Percentiles rank a stretch among this genome's conserved stretches.
Conservation (phyloP, 2,797 vertebrate species). For the Eutrigla gurnardus region DNA sequence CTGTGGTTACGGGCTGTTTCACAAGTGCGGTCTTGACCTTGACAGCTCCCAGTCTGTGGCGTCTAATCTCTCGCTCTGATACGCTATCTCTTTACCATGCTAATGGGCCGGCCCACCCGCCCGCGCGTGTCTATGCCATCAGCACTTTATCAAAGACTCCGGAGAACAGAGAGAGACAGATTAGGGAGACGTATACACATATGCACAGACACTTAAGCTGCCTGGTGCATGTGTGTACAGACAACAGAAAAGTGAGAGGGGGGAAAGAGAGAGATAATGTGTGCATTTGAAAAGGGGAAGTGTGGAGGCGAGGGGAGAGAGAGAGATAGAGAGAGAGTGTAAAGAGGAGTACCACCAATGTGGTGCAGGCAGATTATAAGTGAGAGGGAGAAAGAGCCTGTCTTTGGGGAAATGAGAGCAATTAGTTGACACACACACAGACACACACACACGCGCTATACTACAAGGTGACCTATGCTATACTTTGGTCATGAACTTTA, state of each 20-base stretch:
- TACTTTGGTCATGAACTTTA: slow-evolving; percentile 53
- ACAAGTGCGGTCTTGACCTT: slow-evolving; percentile 86
- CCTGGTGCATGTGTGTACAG: slow-evolving; percentile 54
- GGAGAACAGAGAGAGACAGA: slow-evolving; percentile 76
- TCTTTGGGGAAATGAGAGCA: slow-evolving; percentile 63
- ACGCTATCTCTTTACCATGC: slow-evolving; percentile 85
- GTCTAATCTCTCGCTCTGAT: slow-evolving; percentile 85
- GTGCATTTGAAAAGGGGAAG: slow-evolving; percentile 49
- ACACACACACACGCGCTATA: slow-evolving; percentile 12
- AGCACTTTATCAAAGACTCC: slow-evolving; percentile 84
- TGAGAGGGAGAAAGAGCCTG: slow-evolving; percentile 74
- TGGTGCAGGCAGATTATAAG: slow-evolving; percentile 73
- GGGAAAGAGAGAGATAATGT: slow-evolving; percentile 60
- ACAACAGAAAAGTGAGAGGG: slow-evolving; percentile 65
- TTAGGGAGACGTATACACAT: slow-evolving; percentile 71
- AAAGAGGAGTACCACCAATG: slow-evolving; percentile 63
- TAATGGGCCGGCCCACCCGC: slow-evolving; percentile 79
- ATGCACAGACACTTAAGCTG: slow-evolving; percentile 58
- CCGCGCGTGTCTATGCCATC: slow-evolving; percentile 78
- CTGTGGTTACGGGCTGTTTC: slow-evolving; percentile 75
- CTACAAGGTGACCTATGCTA: slow-evolving; percentile 72
- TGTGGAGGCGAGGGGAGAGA: slow-evolving; percentile 43
- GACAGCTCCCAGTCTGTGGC: slow-evolving; percentile 81
- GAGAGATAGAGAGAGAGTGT: slow-evolving; percentile 59
- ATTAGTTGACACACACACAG: slow-evolving; percentile 55